Conservation (phyloP, 2,888 invertebrate species). For the Dynastes maya region DNA sequence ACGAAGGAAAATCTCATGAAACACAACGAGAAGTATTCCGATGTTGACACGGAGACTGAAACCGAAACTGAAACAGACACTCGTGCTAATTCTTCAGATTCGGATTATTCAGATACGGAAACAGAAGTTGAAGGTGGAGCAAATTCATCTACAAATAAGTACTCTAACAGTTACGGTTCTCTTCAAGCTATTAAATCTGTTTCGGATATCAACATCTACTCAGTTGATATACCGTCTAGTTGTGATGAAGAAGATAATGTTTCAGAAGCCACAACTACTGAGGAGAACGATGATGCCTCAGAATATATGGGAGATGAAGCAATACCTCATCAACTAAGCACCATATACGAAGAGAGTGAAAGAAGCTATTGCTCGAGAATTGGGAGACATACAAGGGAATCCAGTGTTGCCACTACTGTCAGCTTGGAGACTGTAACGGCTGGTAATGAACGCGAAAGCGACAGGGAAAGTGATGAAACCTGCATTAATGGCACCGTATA, state of each 20-base stretch:
- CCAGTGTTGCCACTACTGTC: conserved; percentile 64
- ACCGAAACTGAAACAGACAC: conserved; percentile 49
- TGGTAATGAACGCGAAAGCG: conserved; percentile 28
- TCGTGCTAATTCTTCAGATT: conserved; percentile 36
- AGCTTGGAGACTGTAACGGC: conserved; percentile 61
- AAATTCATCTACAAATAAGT: conserved; percentile 26
- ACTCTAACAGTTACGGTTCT: conserved; percentile 54
- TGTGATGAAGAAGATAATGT: conserved; percentile 54
- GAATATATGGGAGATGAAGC: conserved; percentile 61
- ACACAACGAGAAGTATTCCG: conserved; percentile 37
- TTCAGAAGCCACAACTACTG: conserved; percentile 51
- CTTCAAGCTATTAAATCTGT: conserved; percentile 73
- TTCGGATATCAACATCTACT: conserved; percentile 71
- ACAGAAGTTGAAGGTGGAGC: conserved; percentile 53
- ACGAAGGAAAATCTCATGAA: conserved; percentile 30
- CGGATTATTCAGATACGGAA: conserved; percentile 54
- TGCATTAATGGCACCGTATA: conserved; percentile 33
- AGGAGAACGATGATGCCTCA: conserved; percentile 61
- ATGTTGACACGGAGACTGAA: conserved; percentile 32
- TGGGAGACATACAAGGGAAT: conserved; percentile 59
- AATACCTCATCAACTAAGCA: conserved; percentile 73
- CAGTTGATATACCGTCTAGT: conserved; percentile 53
- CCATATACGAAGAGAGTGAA: conserved; percentile 77
- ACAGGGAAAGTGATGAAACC: conserved; percentile 42
- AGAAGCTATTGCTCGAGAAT: conserved; percentile 66